Conservation (phyloP, 2,113 vertebrate genomes). For the Crypturellus undulatus region DNA sequence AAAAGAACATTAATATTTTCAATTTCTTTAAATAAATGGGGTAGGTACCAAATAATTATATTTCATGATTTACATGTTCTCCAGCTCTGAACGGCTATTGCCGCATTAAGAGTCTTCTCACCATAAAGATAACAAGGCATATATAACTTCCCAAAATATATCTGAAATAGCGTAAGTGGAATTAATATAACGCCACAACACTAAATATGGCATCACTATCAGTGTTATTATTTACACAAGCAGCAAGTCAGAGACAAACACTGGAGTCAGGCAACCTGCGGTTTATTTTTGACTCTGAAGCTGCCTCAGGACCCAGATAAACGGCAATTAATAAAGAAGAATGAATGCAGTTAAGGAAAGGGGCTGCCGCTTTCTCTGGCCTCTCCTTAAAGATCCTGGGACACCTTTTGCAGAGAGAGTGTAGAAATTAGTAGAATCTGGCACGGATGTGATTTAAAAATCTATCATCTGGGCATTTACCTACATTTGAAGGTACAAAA, state of each 20-base stretch:
- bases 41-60: neutral
- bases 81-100: neutral
- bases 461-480: neutral
- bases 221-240: neutral
- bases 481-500: neutral
- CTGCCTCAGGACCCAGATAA: neutral
- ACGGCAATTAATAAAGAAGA: neutral
- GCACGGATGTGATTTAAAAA: neutral
- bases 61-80: neutral
- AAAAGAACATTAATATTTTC: neutral
- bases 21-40: neutral
- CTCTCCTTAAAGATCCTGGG: neutral
- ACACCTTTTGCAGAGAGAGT: neutral
- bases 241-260: neutral
- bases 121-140: neutral
- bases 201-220: neutral
- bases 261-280: neutral
- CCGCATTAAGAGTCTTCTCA: neutral
- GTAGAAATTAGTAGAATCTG: neutral
- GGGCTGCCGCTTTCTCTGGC: neutral
- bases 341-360: neutral
- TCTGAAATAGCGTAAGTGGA: neutral
- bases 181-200: neutral
- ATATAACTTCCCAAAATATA: neutral
- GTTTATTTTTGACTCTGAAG: neutral